Conservation (phyloP, 53 echinoderm and acorn worm species). For the Stichopus horrens region DNA sequence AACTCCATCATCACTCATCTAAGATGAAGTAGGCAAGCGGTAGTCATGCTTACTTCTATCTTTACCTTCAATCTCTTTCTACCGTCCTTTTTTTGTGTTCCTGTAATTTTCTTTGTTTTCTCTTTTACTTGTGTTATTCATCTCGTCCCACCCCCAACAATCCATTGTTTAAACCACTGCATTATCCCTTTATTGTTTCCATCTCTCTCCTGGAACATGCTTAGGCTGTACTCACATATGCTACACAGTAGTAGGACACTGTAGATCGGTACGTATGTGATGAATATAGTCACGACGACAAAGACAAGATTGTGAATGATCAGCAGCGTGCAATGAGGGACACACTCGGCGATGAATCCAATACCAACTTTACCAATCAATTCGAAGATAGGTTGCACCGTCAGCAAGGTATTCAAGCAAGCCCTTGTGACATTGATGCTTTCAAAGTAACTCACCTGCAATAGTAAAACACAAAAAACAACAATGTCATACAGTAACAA, state of each 20-base stretch:
- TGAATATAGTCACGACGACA: neutral
- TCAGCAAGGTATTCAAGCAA: constrained; percentile 23
- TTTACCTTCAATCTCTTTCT: too few relatives aligned
- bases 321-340: constrained; percentile 1
- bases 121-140: too few relatives aligned
- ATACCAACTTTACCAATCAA: constrained; percentile 23
- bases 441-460: constrained; percentile 34
- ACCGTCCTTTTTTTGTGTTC: too few relatives aligned
- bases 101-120: too few relatives aligned
- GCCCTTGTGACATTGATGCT: neutral
- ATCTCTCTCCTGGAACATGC: too few relatives aligned
- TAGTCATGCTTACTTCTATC: too few relatives aligned
- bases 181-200: too few relatives aligned
- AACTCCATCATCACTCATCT: too few relatives aligned
- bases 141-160: too few relatives aligned
- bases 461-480: neutral
- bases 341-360: neutral
- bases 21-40: too few relatives aligned
- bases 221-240: constrained; percentile 8
- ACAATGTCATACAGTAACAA: neutral
- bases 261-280: neutral
- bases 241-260: constrained; percentile 13
- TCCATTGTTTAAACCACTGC: too few relatives aligned
- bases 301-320: constrained; percentile 16
- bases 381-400: constrained; percentile 29